Evolutionary conservation across 2,113 vertebrate species (phyloP).

Genomic region (Myrmecophaga tridactyla): DNA sequence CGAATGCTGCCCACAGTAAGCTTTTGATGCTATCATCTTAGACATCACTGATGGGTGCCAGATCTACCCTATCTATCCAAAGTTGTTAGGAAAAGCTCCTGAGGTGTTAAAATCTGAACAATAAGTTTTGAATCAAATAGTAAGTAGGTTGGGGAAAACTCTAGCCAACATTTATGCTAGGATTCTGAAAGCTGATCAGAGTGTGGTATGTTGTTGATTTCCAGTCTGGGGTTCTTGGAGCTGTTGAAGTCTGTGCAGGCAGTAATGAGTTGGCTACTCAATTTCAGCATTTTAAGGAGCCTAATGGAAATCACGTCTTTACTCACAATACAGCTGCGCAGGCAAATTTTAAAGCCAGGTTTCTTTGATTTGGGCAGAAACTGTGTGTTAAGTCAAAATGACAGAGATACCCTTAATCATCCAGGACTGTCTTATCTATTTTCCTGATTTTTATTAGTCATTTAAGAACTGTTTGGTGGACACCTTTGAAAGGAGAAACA

Average conservation of each 20-base stretch:
- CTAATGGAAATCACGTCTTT: neutral
- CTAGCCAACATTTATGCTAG: neutral
- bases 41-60: neutral
- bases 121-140: neutral
- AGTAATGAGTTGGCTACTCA: neutral
- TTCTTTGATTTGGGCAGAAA: constrained; percentile 14
- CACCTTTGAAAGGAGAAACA: neutral
- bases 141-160: neutral
- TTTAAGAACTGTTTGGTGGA: neutral
- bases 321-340: neutral
- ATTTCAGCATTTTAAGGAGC: neutral
- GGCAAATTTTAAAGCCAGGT: neutral
- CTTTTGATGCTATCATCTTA: neutral
- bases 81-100: neutral
- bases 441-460: neutral
- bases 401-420: constrained; percentile 17
- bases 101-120: neutral
- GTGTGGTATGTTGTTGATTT: neutral
- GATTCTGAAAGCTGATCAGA: constrained; percentile 8
- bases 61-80: neutral
- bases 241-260: neutral
- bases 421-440: neutral
- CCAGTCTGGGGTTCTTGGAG: neutral
- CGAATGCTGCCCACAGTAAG: accelerated
- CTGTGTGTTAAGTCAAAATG: neutral